phyloP scores from a whole-genome alignment of 2,113 vertebrate species.

The Limnothrissa miodon region DNA sequence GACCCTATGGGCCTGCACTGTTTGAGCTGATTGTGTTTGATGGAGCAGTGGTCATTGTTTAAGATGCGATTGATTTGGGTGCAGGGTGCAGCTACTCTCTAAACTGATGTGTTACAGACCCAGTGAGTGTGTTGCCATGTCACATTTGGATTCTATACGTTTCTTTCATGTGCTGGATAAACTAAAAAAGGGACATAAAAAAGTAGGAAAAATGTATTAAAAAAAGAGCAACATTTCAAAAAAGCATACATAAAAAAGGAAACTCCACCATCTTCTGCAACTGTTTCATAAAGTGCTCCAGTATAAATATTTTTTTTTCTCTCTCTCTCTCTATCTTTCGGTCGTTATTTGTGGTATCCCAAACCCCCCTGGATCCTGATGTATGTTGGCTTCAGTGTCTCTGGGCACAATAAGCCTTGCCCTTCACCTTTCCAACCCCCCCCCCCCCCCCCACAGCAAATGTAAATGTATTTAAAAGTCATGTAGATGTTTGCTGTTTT shows the following conservation, averaged over 20 bases:
- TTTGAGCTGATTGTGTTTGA: constrained; percentile 54
- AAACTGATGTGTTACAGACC: constrained; percentile 56
- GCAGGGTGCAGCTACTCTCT: constrained; percentile 68
- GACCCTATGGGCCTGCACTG: constrained; percentile 41
- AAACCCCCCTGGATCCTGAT: constrained; percentile 80
- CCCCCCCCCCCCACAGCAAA: constrained; percentile 63
- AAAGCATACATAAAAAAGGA: constrained; percentile 54
- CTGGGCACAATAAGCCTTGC: constrained; percentile 76
- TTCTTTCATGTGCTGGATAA: constrained; percentile 69
- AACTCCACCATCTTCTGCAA: constrained; percentile 76
- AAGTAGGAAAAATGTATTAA: constrained; percentile 55
- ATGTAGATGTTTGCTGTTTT: constrained; percentile 94
- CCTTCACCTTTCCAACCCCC: constrained; percentile 81
- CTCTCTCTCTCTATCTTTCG: constrained; percentile 72
- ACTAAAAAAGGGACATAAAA: constrained; percentile 49
- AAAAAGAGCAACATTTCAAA: constrained; percentile 48
- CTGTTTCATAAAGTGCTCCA: constrained; percentile 90
- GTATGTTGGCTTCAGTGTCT: constrained; percentile 84
- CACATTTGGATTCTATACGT: constrained; percentile 76
- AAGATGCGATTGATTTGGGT: constrained; percentile 40
- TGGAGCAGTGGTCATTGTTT: constrained; percentile 56
- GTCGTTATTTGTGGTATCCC: constrained; percentile 88
- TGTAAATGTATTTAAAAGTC: constrained; percentile 96
- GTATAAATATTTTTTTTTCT: constrained; percentile 84
- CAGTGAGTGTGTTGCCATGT: constrained; percentile 42